Evolutionary conservation across 2,797 vertebrate species (phyloP), one percentile per base, ranked within the genome.

Genomic region (Muraenolepis orangiensis): DNA sequence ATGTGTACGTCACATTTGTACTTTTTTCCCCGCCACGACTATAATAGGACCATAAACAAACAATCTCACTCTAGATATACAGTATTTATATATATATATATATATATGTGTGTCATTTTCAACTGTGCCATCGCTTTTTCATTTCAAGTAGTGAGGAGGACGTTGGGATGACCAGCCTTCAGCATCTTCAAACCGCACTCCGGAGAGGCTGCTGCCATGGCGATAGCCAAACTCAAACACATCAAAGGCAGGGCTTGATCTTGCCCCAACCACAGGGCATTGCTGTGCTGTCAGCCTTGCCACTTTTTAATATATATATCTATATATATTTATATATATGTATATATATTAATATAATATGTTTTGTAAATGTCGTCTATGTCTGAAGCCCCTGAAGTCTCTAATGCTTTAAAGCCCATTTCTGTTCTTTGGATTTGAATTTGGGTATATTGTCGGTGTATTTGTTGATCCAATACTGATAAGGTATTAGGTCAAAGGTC

Each of bases 211-310:
- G 57, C 23, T 10, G 57, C 57, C 57, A 28, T 64, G 57, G 57
- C 57, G 57, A 26, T 13, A 13, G 82, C 82, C 87, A 76, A 69
- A 72, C 69, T 84, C 78, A 67, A 72, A 77, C 75, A 77, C 82
- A 78, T 64, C 73, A 80, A 86, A 87, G 84, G 80, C 78, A 23
- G 82, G 79, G 82, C 78, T 77, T 72, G 81, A 88, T 86, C 80
- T 81, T 78, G 83, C 83, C 80, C 71, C 79, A 78, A 74, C 83
- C 70, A 70, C 79, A 76, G 75, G 78, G 79, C 81, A 71, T 78
- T 81, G 23, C 57, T 64, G 23, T 64, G 57, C 23, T 64, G 57
- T 64, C n/a, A 64, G 57, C n/a, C 57, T 64, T 64, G 57, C 8
- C 23, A 14, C 57, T 26, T 64, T 64, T 26, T 64, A 4, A 26